Evolutionary conservation across 1,140 invertebrate genomes (phyloP).

Genomic region (Drosophila virilis): DNA sequence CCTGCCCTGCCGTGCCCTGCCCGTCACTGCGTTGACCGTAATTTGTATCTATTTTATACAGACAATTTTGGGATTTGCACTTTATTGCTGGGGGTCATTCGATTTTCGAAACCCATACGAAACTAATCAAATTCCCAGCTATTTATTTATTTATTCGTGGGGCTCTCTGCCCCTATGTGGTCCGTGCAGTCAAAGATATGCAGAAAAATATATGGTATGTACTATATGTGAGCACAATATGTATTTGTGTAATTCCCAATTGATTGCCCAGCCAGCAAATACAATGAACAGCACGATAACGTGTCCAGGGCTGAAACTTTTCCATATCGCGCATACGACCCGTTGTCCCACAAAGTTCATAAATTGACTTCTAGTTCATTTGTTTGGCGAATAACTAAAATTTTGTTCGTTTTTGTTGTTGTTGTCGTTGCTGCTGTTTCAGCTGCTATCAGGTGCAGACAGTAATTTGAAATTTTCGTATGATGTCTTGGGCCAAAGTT

Average conservation of each 20-base stretch:
- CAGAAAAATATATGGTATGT: conserved; percentile 1
- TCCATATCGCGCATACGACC: conserved; percentile 57
- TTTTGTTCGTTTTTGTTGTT: conserved; percentile 2
- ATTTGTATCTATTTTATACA: conserved; percentile 52
- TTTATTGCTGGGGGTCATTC: conserved; percentile 49
- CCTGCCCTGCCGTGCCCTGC: not conserved
- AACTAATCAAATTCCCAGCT: conserved; percentile 67
- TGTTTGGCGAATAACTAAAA: conserved; percentile 57
- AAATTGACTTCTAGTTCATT: conserved; percentile 53
- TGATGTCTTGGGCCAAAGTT: conserved; percentile 13
- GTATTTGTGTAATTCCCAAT: conserved; percentile 51
- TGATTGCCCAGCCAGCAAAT: conserved; percentile 39
- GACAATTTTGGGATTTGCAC: conserved; percentile 60
- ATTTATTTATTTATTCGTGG: conserved; percentile 67
- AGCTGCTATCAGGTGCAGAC: conserved; percentile 27
- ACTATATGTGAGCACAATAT: not conserved
- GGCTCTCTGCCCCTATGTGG: conserved; percentile 1
- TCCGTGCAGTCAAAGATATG: conserved; percentile 15
- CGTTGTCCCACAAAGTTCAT: conserved; percentile 28
- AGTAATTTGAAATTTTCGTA: conserved; percentile 23
- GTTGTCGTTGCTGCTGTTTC: not conserved
- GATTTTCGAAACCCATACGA: conserved; percentile 30
- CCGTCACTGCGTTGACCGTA: conserved; percentile 15
- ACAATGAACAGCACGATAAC: conserved; percentile 49
- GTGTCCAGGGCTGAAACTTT: conserved; percentile 7